These are phyloP conservation scores for Scolopax mira DNA, from an alignment of 2,113 vertebrate species.

Conservation along the genomic window DNA sequence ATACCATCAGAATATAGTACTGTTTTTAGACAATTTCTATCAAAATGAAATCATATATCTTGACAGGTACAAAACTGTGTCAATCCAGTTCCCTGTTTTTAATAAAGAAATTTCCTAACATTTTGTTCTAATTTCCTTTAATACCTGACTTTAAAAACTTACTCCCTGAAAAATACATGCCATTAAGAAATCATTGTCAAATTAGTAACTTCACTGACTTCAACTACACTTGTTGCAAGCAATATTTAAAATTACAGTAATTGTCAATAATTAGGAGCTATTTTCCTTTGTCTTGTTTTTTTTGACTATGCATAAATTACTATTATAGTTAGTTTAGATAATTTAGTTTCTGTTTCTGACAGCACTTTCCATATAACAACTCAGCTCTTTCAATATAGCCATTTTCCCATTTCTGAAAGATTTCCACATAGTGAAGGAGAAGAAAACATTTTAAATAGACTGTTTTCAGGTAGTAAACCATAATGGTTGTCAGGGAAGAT, in stretches of 20 bases:
- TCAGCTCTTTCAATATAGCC: not conserved
- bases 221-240: not conserved
- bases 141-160: not conserved
- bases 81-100: not conserved
- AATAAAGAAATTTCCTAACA: not conserved
- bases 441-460: not conserved
- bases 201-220: not conserved
- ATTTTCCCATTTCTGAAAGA: not conserved
- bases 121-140: not conserved
- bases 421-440: not conserved
- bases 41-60: not conserved
- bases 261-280: not conserved
- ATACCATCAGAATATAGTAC: not conserved
- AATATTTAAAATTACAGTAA: not conserved
- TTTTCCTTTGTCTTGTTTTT: not conserved
- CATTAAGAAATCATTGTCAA: not conserved
- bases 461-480: not conserved
- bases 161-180: not conserved
- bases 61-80: not conserved
- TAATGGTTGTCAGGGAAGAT: not conserved
- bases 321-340: not conserved
- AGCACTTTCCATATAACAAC: not conserved
- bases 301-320: not conserved
- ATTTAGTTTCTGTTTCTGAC: constrained; percentile 8
- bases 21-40: not conserved